Evolutionary conservation across 1,140 invertebrate genomes (phyloP).

Genomic region (Hestina assimilis): DNA sequence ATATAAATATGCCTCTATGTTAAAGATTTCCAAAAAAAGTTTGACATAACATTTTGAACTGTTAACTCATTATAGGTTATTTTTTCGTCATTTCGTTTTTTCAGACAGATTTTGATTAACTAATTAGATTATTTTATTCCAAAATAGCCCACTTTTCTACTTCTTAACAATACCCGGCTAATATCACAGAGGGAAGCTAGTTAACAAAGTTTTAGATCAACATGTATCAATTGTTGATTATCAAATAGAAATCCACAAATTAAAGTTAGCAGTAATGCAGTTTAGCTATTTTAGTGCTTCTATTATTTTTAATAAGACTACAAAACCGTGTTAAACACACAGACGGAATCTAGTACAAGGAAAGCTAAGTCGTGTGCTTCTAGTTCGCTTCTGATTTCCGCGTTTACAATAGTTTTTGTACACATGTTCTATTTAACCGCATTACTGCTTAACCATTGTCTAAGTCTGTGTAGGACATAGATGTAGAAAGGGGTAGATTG

Average conservation of each 20-base stretch:
- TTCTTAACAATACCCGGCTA: too few species aligned
- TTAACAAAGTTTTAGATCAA: not conserved
- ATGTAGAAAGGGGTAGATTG: too few species aligned
- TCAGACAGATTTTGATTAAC: too few species aligned
- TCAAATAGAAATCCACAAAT: not conserved
- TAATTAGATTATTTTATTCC: too few species aligned
- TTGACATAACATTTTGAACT: too few species aligned
- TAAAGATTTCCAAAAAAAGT: too few species aligned
- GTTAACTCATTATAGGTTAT: too few species aligned
- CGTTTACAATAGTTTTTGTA: not conserved
- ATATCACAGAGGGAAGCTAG: too few species aligned
- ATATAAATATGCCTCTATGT: too few species aligned
- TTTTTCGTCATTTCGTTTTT: too few species aligned
- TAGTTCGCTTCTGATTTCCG: constrained; percentile 3
- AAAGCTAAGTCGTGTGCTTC: constrained; percentile 7
- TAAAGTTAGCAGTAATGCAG: constrained; percentile 3
- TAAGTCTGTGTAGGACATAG: too few species aligned
- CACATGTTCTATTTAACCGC: constrained; percentile 1
- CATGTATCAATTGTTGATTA: constrained; percentile 2
- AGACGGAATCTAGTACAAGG: constrained; percentile 11
- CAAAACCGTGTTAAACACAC: not conserved
- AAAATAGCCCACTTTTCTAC: too few species aligned
- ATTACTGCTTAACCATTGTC: constrained; percentile 1
- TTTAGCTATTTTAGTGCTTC: not conserved
- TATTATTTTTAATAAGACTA: not conserved